These are phyloP conservation scores for Gonioctena quinquepunctata DNA, from an alignment of 1,140 invertebrate species.

Conservation along the genomic window DNA sequence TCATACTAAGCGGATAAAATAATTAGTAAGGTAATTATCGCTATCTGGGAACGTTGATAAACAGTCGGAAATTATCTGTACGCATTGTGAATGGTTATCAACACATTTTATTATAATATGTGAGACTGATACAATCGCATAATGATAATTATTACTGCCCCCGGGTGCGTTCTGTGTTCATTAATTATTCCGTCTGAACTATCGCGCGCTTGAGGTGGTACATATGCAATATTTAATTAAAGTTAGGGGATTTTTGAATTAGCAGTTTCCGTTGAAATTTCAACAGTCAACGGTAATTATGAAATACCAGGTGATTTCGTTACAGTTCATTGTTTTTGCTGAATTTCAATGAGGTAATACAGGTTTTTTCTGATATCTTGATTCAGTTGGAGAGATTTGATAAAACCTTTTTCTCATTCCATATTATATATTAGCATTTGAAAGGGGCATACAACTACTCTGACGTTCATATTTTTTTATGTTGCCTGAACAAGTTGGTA, in stretches of 20 bases:
- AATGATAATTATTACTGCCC: background rate
- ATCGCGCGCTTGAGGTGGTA: background rate
- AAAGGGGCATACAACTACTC: no score
- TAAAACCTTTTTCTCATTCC: no score
- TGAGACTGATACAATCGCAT: background rate
- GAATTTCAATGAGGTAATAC: background rate
- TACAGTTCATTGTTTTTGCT: background rate
- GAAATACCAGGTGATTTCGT: background rate
- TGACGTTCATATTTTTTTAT: no score
- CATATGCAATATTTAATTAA: background rate
- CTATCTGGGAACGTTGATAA: background rate
- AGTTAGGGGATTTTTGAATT: background rate
- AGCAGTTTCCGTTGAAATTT: background rate
- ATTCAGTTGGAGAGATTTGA: no score
- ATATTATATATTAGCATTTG: no score
- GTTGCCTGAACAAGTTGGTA: no score
- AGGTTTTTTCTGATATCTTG: no score
- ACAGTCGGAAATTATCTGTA: background rate
- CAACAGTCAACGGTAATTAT: background rate
- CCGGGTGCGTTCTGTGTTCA: background rate
- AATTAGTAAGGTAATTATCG: background rate
- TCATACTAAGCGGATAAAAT: background rate
- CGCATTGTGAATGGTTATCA: constrained; percentile 3
- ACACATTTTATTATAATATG: background rate
- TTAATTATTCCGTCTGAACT: background rate